Evolutionary conservation across 2,113 vertebrate species (phyloP), one percentile per base, ranked within the genome.

Genomic region (Rhodinocichla rosea): DNA sequence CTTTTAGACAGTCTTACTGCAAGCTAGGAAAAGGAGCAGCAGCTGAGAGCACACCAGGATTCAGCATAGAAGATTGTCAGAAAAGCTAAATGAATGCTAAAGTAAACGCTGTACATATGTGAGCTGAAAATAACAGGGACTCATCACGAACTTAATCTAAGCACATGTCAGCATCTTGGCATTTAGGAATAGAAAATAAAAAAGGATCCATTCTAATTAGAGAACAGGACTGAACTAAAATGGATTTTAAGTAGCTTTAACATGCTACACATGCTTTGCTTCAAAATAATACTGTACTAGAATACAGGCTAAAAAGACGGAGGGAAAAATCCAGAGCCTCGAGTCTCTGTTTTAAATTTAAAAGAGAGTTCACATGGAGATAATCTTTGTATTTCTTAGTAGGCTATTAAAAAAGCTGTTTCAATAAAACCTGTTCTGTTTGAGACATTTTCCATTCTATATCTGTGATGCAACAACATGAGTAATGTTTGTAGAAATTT

Each of bases 81-180:
- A 77, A 90, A 83, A 55, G 44, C 55, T n/a, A n/a, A 57, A 2
- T 3, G 17, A 83, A 86, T 68, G 49, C 47, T 77, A 63, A 80
- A 83, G 68, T 15, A 30, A 77, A 63, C 0, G 1, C 24, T 70
- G 81, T 83, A 83, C 64, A 21, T 59, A 60, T 45, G 71, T 40
- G 79, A 95, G 76, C 73, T 88, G 82, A 83, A 93, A 95, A 77
- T 39, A 95, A 80, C 39, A 76, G 70, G 80, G 28, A 26, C 45
- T 83, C 63, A 45, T 50, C 64, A 45, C 65, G 45, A 93, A 83
- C 75, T 74, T 69, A 69, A 92, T 76, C 59, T 69, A 83, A 93
- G 79, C 50, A 45, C 63, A 64, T 82, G 47, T 56, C 80, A 88
- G 53, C 0, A 0, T 45, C 70, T 88, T 93, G 85, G 78, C 59